Base-by-base conservation (phyloP, 2,797 vertebrate genomes). In the Cyclura pinguis region DNA sequence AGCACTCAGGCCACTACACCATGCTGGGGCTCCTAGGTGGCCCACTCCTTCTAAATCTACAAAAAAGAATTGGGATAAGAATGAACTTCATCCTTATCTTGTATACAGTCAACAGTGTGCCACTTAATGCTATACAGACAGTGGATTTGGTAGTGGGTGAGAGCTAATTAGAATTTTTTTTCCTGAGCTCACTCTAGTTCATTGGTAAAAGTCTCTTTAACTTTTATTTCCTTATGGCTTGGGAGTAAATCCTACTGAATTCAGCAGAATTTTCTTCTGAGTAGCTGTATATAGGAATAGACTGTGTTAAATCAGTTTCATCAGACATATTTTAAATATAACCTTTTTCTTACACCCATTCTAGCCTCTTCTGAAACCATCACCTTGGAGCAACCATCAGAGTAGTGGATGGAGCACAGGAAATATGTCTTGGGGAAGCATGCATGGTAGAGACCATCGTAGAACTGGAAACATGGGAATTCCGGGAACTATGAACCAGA, bases 281-380 rank as follows among this genome's bases (percentile, higher is more conserved):
- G 59, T 62, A 59, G 27, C 27, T 69, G 18, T 69, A 32, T 69
- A 52, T 67, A 67, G 6, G 59, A 52, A 52, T 16, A 73, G n/a
- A 42, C 4, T 57, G 9, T 20, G 2, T 32, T 62, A 64, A 2
- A 5, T 20, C 29, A 72, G 16, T 52, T 72, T 55, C 9, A n/a
- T 84, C 80, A 84, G 2, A 84, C 0, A 8, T 92, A 72, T 93
- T 92, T 94, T 77, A 52, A 92, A 95, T 29, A 52, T 1, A 59
- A 50, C 96, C 0, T 94, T 90, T 91, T 42, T 52, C 18, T 59
- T 62, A 18, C 18, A 32, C 35, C 93, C 89, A 94, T 93, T 91
- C 57, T 94, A 99, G 99, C 99, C 99, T 95, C 98, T 99, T 97
- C 97, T 98, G 98, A 99, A 99, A 96, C 98, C 98, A 42, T 99